Evolutionary conservation across 2,113 vertebrate species (phyloP).

Genomic region (Gavia stellata): DNA sequence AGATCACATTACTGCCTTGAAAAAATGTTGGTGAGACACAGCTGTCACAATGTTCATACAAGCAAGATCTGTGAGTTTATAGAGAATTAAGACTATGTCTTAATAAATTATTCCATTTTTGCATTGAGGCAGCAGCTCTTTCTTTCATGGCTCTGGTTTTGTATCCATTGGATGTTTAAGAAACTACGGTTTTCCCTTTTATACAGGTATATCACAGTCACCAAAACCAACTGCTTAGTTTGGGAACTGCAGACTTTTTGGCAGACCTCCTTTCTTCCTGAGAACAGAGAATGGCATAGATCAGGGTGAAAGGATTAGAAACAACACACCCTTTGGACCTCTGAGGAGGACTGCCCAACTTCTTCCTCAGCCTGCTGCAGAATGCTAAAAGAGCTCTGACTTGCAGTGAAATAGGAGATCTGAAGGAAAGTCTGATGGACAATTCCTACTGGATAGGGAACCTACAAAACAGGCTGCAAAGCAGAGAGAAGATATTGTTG

Average conservation of each 20-base stretch:
- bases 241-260: not conserved
- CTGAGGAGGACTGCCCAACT: not conserved
- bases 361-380: not conserved
- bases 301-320: not conserved
- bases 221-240: not conserved
- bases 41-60: not conserved
- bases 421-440: not conserved
- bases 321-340: not conserved
- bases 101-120: not conserved
- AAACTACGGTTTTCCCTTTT: not conserved
- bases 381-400: not conserved
- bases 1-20: not conserved
- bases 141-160: not conserved
- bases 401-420: not conserved
- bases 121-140: not conserved
- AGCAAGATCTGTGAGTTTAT: not conserved
- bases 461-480: not conserved
- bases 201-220: not conserved
- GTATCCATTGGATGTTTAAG: not conserved
- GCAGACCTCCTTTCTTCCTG: not conserved
- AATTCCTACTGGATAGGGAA: not conserved
- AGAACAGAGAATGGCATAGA: not conserved
- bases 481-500: not conserved
- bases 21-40: not conserved
- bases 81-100: not conserved